Percentiles rank a stretch among this genome's conserved stretches.
These are phyloP conservation scores for Andrena bicolor DNA, from an alignment of 2,888 invertebrate species.

Conservation along the genomic window DNA sequence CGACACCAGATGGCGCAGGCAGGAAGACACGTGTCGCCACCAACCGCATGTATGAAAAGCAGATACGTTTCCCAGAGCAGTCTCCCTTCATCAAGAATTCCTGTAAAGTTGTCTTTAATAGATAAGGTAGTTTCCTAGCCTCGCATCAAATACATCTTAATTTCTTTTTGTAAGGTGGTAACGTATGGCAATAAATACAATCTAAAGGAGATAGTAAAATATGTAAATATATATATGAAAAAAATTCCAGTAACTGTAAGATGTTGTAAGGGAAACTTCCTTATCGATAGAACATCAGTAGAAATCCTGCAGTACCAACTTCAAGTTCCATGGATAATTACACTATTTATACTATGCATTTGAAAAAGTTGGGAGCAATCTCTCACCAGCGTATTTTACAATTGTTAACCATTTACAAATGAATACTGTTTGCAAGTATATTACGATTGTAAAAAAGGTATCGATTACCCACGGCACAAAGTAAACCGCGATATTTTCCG, in stretches of 20 bases:
- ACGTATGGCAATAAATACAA: too few species aligned
- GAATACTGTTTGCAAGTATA: not conserved
- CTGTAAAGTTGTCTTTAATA: not conserved
- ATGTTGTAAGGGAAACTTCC: not conserved
- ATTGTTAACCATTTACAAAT: too few species aligned
- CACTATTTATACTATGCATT: not conserved
- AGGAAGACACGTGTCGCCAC: slow-evolving; percentile 48
- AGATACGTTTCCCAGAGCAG: not conserved
- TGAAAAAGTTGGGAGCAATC: not conserved
- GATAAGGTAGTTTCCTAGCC: slow-evolving; percentile 56
- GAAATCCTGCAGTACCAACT: not conserved
- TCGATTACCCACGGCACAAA: slow-evolving; percentile 6
- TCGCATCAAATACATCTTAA: not conserved
- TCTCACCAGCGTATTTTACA: not conserved
- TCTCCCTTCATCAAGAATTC: not conserved
- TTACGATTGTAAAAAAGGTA: not conserved
- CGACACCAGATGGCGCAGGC: slow-evolving; percentile 28
- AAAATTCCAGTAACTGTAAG: not conserved
- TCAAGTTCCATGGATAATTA: too few species aligned
- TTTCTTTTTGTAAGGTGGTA: not conserved
- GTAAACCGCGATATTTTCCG: slow-evolving; percentile 9
- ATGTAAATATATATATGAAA: too few species aligned
- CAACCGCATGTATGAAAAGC: slow-evolving; percentile 6
- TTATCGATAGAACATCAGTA: slow-evolving; percentile 27
- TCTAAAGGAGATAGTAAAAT: too few species aligned